Conservation (phyloP, 1,140 invertebrate genomes). For the Drosophila nigrodunni region DNA sequence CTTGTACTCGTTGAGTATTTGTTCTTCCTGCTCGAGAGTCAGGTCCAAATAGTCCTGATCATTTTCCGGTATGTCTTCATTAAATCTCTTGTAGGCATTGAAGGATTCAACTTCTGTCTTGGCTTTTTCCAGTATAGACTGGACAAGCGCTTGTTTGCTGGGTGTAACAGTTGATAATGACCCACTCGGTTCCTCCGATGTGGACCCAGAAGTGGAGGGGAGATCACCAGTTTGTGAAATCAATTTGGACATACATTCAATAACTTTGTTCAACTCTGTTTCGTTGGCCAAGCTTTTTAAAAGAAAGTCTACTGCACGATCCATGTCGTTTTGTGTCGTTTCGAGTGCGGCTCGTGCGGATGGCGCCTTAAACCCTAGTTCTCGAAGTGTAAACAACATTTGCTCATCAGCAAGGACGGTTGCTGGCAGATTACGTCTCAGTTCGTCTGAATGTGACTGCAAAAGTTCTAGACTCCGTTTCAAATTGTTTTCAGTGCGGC, state of each 20-base stretch:
- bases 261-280: constrained; percentile 34
- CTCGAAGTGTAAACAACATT: constrained; percentile 80
- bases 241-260: constrained; percentile 35
- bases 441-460: constrained; percentile 55
- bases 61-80: constrained; percentile 86
- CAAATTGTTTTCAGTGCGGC: constrained; percentile 88
- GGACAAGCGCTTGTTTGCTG: constrained; percentile 39
- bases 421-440: constrained; percentile 55
- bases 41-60: constrained; percentile 88
- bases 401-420: constrained; percentile 65
- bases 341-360: constrained; percentile 86
- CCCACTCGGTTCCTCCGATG: neutral
- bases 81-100: constrained; percentile 86
- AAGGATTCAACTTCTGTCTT: constrained; percentile 56
- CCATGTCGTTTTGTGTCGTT: constrained; percentile 86
- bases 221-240: neutral
- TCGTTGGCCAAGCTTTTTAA: constrained; percentile 63
- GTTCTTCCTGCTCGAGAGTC: constrained; percentile 87
- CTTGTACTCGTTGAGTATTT: constrained; percentile 87
- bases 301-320: constrained; percentile 87
- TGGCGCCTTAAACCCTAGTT: constrained; percentile 87
- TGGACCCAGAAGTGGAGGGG: constrained; percentile 6
- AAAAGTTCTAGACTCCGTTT: constrained; percentile 62
- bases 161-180: constrained; percentile 1
- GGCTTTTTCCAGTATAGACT: constrained; percentile 43